phyloP scores from a whole-genome alignment of 2,113 vertebrate species.

The Platysternon megacephalum region DNA sequence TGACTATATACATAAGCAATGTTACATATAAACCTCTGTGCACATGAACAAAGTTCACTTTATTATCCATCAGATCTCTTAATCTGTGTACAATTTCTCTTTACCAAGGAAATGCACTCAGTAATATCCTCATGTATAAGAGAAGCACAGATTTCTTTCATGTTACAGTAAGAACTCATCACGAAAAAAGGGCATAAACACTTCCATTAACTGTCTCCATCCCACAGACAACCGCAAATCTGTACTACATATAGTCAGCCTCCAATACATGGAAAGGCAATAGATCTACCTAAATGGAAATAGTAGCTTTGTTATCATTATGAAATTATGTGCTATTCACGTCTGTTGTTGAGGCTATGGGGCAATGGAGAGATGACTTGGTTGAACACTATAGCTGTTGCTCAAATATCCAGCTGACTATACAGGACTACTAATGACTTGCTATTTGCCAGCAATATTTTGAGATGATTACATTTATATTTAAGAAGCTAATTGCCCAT shows the following conservation, averaged over 20 bases:
- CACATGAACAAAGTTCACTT: neutral
- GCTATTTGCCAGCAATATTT: neutral
- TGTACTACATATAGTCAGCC: neutral
- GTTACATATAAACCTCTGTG: neutral
- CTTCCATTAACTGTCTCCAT: neutral
- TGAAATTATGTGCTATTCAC: too few species aligned
- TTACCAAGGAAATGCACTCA: neutral
- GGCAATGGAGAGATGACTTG: neutral
- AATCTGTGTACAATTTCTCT: neutral
- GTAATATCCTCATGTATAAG: neutral
- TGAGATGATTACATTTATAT: too few species aligned
- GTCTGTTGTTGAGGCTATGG: neutral
- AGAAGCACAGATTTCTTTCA: neutral
- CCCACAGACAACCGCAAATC: neutral
- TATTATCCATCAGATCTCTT: neutral
- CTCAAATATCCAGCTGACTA: neutral
- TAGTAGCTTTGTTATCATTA: rapidly evolving
- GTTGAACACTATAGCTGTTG: neutral
- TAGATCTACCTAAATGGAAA: neutral
- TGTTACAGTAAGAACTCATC: neutral
- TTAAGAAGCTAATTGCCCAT: neutral
- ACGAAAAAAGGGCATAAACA: rapidly evolving
- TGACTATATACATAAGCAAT: neutral
- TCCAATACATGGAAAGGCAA: neutral
- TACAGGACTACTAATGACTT: neutral